Evolutionary conservation across 2,888 invertebrate species (phyloP).

Genomic region (Tetragnatha montana): DNA sequence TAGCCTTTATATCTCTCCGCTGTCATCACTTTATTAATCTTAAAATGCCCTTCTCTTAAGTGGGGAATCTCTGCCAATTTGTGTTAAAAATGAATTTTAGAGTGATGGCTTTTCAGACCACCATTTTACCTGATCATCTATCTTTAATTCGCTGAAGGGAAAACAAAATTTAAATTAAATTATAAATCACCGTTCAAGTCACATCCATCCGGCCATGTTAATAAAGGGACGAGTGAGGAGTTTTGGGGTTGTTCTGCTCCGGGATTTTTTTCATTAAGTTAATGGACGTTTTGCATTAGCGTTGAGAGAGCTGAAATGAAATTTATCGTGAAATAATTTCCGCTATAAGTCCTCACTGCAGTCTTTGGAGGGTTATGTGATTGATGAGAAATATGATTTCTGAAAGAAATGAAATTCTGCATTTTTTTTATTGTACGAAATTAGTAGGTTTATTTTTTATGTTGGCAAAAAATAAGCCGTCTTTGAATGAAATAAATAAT

Average conservation of each 20-base stretch:
- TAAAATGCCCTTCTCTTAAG: too few relatives aligned
- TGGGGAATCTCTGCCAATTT: too few relatives aligned
- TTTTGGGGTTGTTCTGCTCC: background rate
- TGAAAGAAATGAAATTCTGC: background rate
- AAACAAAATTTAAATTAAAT: slow-evolving; percentile 17
- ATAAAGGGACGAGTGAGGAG: slow-evolving; percentile 7
- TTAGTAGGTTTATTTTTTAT: too few relatives aligned
- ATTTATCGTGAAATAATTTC: slow-evolving; percentile 52
- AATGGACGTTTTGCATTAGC: slow-evolving; percentile 55
- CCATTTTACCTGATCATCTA: background rate
- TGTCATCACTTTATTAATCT: too few relatives aligned
- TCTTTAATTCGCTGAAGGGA: background rate
- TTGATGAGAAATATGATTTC: slow-evolving; percentile 31
- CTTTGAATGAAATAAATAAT: too few relatives aligned
- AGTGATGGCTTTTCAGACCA: background rate
- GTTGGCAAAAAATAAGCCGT: too few relatives aligned
- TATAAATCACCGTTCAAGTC: slow-evolving; percentile 18
- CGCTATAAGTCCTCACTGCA: background rate
- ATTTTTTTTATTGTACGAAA: background rate
- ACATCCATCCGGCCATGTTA: background rate
- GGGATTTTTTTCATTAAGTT: slow-evolving; percentile 46
- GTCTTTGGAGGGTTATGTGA: background rate
- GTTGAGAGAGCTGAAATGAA: slow-evolving; percentile 4
- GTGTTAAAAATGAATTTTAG: too few relatives aligned
- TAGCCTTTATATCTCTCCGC: too few relatives aligned